phyloP scores from a whole-genome alignment of 92 coral and sea anemone species.

The Parazoanthus atlanticus region DNA sequence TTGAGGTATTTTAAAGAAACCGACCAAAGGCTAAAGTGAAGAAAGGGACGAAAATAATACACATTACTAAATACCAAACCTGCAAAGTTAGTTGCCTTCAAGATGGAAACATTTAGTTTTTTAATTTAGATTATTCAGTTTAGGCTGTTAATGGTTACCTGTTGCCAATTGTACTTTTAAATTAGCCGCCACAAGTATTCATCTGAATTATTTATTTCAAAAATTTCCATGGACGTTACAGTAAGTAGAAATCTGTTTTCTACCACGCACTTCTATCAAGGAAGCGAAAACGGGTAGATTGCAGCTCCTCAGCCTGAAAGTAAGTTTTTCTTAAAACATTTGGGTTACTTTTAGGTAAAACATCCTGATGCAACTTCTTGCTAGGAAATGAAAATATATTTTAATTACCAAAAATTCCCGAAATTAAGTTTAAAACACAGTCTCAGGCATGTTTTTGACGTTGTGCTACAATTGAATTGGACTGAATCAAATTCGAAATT shows the following conservation, averaged over 20 bases:
- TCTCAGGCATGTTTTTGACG: no score
- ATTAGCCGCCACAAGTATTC: neutral
- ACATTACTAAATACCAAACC: no score
- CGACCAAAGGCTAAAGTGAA: neutral
- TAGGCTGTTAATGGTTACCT: neutral
- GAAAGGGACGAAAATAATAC: neutral
- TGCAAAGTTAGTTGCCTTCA: neutral
- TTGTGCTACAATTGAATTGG: no score
- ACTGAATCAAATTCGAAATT: no score
- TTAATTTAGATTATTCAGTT: neutral
- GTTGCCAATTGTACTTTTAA: neutral
- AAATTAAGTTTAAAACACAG: no score
- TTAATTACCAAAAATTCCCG: no score
- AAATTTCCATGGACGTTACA: neutral
- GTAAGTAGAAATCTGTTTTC: neutral
- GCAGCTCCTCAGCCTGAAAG: neutral
- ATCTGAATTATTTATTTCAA: no score
- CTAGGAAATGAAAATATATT: neutral
- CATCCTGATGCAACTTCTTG: no score
- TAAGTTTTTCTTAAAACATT: neutral
- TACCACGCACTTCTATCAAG: neutral
- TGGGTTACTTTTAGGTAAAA: no score
- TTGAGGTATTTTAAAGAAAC: no score
- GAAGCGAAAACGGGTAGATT: neutral
- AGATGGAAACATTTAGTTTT: neutral